Base-by-base conservation (phyloP, 2,113 vertebrate genomes). In the Scomber colias region DNA sequence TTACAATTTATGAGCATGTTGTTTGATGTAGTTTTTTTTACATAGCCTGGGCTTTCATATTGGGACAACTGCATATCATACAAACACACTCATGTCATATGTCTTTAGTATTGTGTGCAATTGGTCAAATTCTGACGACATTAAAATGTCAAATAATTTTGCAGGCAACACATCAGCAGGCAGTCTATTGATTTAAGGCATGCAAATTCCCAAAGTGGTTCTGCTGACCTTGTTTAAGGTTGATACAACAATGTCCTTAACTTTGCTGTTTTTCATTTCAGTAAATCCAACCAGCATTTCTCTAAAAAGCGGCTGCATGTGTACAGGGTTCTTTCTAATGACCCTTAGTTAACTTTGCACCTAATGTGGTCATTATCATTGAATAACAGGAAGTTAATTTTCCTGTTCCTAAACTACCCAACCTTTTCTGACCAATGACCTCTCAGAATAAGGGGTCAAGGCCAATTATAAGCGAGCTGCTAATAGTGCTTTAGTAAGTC, bases 381-480 rank as follows among this genome's bases (percentile, higher is more conserved):
- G 89, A 94, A 94, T 93, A 94, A 94, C 94, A 95, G 94, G 94
- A 95, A 93, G 92, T 90, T 88, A 83, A 93, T 93, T 91, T 94
- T 93, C 92, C 84, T 91, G 85, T 91, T 90, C 87, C 85, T 91
- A 84, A 90, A 92, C 90, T 87, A 87, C 53, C 91, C 82, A 85
- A 90, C 89, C 91, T 88, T 81, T 76, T 84, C 82, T 90, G 90
- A 91, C 92, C 90, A 76, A 71, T 87, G 92, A 93, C 93, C 94
- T 90, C 51, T 80, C 77, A 71, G 71, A 93, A 90, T 91, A 88
- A 91, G 89, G 75, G 92, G 91, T 93, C 89, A 82, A 11, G 61
- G 74, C 83, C 89, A 92, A 94, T 95, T 93, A 94, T 91, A 89
- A 92, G 88, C 81, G 44, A 79, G 78, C 88, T 86, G 87, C 87